Percentiles rank a stretch among this genome's conserved stretches.
phyloP scores from a whole-genome alignment of 2,797 vertebrate species.

The Paramormyrops hopkinsi region DNA sequence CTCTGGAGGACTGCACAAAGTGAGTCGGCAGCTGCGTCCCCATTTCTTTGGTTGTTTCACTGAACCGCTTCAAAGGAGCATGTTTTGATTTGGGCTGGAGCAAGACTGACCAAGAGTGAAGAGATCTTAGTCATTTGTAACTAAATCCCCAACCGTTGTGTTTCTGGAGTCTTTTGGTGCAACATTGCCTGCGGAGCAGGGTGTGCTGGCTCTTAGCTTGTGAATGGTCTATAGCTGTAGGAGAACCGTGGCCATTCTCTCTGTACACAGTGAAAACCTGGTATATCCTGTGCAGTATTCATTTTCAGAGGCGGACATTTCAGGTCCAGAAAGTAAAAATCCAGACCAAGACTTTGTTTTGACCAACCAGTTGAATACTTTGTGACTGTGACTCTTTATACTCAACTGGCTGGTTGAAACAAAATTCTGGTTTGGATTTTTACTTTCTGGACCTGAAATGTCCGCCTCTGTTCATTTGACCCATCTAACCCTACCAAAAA shows the following conservation, averaged over 20 bases:
- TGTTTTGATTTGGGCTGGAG: not conserved
- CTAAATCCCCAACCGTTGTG: not conserved
- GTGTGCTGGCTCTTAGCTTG: not conserved
- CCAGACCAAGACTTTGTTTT: not conserved
- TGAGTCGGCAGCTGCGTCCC: slow-evolving; percentile 50
- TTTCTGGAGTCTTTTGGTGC: not conserved
- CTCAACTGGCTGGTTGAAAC: not conserved
- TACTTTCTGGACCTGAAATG: not conserved
- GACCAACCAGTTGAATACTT: not conserved
- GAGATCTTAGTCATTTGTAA: not conserved
- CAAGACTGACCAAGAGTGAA: not conserved
- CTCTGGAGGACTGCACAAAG: slow-evolving; percentile 87
- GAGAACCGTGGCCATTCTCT: not conserved
- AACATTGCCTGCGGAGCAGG: not conserved
- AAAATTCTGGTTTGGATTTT: not conserved
- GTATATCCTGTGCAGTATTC: not conserved
- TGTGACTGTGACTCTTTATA: not conserved
- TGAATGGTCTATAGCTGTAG: not conserved
- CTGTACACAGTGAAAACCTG: not conserved
- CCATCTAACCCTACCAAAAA: not conserved
- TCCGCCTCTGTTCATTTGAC: not conserved
- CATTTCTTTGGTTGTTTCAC: not conserved
- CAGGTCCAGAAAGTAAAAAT: not conserved
- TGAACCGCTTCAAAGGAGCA: not conserved
- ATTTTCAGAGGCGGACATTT: not conserved